These are phyloP conservation scores for Paracanthobrama guichenoti DNA, from an alignment of 2,113 vertebrate genomes.

Conservation along the genomic window DNA sequence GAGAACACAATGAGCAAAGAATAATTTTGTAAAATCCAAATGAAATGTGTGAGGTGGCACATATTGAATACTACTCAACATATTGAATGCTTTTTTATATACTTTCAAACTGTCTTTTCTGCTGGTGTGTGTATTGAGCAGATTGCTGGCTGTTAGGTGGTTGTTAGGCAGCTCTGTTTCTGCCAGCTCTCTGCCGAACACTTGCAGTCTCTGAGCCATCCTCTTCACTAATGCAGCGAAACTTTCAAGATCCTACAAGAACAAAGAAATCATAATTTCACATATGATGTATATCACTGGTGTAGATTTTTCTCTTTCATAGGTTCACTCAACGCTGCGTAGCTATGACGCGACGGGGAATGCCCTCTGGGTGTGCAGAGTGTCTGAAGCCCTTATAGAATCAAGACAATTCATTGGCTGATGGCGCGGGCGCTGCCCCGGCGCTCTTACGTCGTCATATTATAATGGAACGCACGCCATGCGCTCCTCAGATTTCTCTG, in stretches of 20 bases:
- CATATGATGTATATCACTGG: not conserved
- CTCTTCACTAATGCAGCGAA: conserved; percentile 44
- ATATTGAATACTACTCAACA: not conserved
- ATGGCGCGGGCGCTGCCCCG: no score
- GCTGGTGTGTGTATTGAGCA: conserved; percentile 46
- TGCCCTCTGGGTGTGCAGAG: no score
- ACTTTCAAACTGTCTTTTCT: conserved; percentile 45
- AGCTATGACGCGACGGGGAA: no score
- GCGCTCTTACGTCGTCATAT: no score
- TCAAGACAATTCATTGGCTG: no score
- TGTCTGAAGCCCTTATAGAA: no score
- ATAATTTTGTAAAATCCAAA: not conserved
- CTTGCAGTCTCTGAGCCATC: conserved; percentile 42
- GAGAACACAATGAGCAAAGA: conserved; percentile 16
- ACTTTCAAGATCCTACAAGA: conserved; percentile 44
- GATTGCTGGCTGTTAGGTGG: conserved; percentile 42
- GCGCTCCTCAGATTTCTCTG: no score
- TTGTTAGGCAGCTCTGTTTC: conserved; percentile 49
- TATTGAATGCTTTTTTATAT: not conserved
- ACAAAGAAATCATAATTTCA: conserved; percentile 10
- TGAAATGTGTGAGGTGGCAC: not conserved
- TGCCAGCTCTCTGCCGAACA: conserved; percentile 45
- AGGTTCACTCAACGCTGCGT: no score
- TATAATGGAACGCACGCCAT: no score
- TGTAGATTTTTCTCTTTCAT: not conserved